A percentile compares a stretch with the other conserved stretches of the same genome.
phyloP scores from a whole-genome alignment of 2,797 vertebrate species.

The Microctenopoma steveboyesi region DNA sequence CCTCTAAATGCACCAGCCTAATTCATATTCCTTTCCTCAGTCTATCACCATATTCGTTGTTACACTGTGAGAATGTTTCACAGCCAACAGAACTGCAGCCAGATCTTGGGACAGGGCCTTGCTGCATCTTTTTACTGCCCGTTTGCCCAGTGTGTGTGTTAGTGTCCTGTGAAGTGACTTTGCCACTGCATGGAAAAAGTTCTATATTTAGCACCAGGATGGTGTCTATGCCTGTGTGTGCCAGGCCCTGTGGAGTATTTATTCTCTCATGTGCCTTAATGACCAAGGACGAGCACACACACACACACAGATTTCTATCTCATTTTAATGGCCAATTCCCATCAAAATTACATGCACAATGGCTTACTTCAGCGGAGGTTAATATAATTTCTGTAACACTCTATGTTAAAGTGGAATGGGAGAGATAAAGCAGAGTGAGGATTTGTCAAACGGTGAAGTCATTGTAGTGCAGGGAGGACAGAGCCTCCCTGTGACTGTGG shows the following conservation, averaged over 20 bases:
- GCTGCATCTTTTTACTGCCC: background rate
- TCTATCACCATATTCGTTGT: background rate
- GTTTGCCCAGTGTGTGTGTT: background rate
- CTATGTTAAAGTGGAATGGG: background rate
- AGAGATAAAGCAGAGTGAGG: background rate
- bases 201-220: slow-evolving; percentile 67
- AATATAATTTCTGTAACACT: background rate
- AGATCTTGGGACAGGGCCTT: background rate
- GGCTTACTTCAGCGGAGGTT: background rate
- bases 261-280: slow-evolving; percentile 48
- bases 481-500: background rate
- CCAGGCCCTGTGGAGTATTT: slow-evolving; percentile 49
- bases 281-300: slow-evolving; percentile 7
- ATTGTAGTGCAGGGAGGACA: background rate
- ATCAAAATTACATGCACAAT: background rate
- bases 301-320: background rate
- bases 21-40: background rate
- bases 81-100: background rate
- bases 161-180: slow-evolving; percentile 48
- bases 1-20: background rate
- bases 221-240: background rate
- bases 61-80: background rate
- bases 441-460: background rate
- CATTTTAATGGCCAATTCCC: background rate
- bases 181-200: slow-evolving; percentile 63